Evolutionary conservation across 2,113 vertebrate species (phyloP).

Genomic region (Aptenodytes patagonicus): DNA sequence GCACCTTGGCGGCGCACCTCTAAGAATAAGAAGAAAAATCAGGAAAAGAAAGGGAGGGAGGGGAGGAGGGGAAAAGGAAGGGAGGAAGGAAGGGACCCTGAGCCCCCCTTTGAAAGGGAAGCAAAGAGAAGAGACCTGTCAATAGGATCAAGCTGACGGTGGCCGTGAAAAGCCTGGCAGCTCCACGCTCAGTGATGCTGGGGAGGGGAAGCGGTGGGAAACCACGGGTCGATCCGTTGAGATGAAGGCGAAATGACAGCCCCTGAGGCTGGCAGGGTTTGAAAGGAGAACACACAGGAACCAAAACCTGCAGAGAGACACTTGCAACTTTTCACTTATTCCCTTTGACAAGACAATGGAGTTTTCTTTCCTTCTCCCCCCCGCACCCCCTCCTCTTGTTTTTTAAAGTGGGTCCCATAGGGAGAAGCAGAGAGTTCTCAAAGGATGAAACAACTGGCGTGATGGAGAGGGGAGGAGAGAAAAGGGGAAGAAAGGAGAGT

Average conservation of each 20-base stretch:
- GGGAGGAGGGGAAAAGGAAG: background rate
- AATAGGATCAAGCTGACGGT: constrained; percentile 15
- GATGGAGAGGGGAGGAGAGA: background rate
- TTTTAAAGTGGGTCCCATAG: constrained; percentile 60
- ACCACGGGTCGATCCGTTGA: constrained; percentile 34
- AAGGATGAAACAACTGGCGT: constrained; percentile 16
- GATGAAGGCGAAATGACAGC: constrained; percentile 62
- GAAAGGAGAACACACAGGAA: constrained; percentile 57
- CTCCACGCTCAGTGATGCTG: background rate
- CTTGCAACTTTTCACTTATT: constrained; percentile 60
- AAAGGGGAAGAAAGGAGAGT: background rate
- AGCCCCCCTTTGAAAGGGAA: constrained; percentile 1
- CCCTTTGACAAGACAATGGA: constrained; percentile 67
- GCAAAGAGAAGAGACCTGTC: constrained; percentile 32
- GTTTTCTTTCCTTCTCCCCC: background rate
- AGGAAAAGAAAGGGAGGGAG: background rate
- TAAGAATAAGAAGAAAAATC: background rate
- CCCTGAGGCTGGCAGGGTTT: constrained; percentile 48
- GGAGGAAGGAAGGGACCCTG: background rate
- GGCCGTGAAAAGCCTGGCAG: constrained; percentile 33
- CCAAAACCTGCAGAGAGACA: constrained; percentile 48
- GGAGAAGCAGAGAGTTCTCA: constrained; percentile 49
- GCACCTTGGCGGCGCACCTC: background rate
- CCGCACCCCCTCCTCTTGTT: background rate
- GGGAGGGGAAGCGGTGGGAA: constrained; percentile 40